phyloP scores from a whole-genome alignment of 37 sponge, comb jelly and placozoan genomes.

The Theonella swinhoei region DNA sequence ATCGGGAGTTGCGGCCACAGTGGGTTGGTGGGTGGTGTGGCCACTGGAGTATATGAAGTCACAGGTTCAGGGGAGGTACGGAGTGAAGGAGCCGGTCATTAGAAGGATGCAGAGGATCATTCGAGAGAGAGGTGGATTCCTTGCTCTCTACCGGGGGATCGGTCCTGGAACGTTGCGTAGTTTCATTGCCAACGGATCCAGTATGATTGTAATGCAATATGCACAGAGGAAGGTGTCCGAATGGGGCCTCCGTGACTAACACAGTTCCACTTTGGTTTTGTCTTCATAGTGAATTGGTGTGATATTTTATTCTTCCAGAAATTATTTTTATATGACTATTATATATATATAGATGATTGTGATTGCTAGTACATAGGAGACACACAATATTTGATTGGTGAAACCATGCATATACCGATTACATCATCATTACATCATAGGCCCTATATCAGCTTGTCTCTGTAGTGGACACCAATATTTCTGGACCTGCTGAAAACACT shows the following conservation, averaged over 20 bases:
- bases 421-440: too few species aligned
- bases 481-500: constrained; percentile 51
- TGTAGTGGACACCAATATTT: constrained; percentile 8
- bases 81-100: constrained; percentile 54
- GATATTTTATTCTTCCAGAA: not conserved
- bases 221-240: constrained; percentile 93
- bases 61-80: constrained; percentile 91
- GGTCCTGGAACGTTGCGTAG: constrained; percentile 95
- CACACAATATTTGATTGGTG: too few species aligned
- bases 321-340: not conserved
- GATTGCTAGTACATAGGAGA: too few species aligned
- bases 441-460: too few species aligned
- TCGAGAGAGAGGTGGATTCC: constrained; percentile 84
- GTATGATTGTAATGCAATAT: constrained; percentile 95
- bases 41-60: constrained; percentile 99
- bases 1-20: constrained; percentile 90
- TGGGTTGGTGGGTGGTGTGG: constrained; percentile 99
- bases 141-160: constrained; percentile 93
- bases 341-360: not conserved
- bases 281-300: not conserved
- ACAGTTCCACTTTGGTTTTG: too few species aligned
- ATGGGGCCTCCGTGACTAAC: constrained; percentile 75
- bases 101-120: constrained; percentile 68
- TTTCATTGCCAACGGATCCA: constrained; percentile 95
- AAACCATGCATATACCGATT: too few species aligned